Base-by-base conservation (phyloP, 2,113 vertebrate genomes). In the Gallinago paraguaiae region DNA sequence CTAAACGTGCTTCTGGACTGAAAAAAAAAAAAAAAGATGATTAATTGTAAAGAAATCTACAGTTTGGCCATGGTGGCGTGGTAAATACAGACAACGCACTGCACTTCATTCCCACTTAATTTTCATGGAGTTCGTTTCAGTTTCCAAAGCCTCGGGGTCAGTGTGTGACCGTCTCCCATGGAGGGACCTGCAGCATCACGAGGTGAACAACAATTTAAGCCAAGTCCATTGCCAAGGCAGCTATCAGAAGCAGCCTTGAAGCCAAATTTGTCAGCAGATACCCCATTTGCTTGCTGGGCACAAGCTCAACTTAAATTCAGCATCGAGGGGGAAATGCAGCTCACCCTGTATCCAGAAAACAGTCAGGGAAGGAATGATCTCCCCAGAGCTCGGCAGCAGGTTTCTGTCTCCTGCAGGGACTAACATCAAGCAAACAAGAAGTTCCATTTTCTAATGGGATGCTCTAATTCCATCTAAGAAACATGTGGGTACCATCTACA, bases 1-100 rank as follows among this genome's bases (percentile, higher is more conserved):
- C 37, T 71, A 18, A 18, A 60, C 2, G 6, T 2, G 50, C 12
- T 45, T 20, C 1, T 1, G 2, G 57, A 71, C 65, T 10, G 3
- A 3, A 33, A 17, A 54, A 33, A 43, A 43, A 43, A 39, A 59
- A 10, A 20, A 13, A 76, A 41, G 65, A 9, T 61, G 68, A 76
- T 81, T 28, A 33, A 70, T 19, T 12, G 33, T 1, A 71, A 75
- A 60, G 80, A 80, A 67, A 69, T 74, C 46, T 24, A 3, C 7
- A 4, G 1, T 60, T 37, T 15, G 50, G 19, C 28, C 24, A 1
- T 0, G 50, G 77, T 4, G 60, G 41, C 22, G 53, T 5, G 71
- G 48, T 37, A 56, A 45, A 74, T 88, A 3, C 54, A 31, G 91
- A 17, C 33, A 4, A 17, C 3, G 35, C 17, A 1, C 41, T 17